phyloP scores from a whole-genome alignment of 2,888 invertebrate species.

The Andrena flavipes region DNA sequence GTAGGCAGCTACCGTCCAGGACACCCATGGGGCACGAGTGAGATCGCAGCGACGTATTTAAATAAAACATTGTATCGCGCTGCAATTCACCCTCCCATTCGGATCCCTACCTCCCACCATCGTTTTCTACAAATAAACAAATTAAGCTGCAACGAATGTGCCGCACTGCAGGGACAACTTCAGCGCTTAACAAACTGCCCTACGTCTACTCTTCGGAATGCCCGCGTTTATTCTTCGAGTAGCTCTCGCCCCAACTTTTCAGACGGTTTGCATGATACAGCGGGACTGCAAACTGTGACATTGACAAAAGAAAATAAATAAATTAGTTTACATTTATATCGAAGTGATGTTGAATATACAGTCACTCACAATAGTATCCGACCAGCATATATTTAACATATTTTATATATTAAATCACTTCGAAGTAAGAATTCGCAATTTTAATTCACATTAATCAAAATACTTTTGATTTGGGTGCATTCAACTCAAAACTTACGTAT shows the following conservation, averaged over 20 bases:
- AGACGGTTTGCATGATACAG: slow-evolving; percentile 8
- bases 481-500: too few species aligned
- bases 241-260: slow-evolving; percentile 17
- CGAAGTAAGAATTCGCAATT: too few species aligned
- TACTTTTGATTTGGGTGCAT: too few species aligned
- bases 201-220: slow-evolving; percentile 63
- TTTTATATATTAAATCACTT: too few species aligned
- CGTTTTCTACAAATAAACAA: slow-evolving; percentile 79
- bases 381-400: too few species aligned
- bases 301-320: background rate
- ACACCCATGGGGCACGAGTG: slow-evolving; percentile 81
- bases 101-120: slow-evolving; percentile 48
- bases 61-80: slow-evolving; percentile 82
- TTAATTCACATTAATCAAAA: too few species aligned
- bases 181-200: slow-evolving; percentile 71
- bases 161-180: slow-evolving; percentile 72
- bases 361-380: too few species aligned
- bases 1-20: slow-evolving; percentile 80
- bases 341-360: too few species aligned
- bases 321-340: background rate
- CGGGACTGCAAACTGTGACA: background rate
- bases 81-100: slow-evolving; percentile 78
- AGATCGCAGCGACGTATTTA: slow-evolving; percentile 81
- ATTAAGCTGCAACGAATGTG: slow-evolving; percentile 80
- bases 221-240: slow-evolving; percentile 63